Evolutionary conservation across 1,140 invertebrate genomes (phyloP).

Genomic region (Drosophila obscura): DNA sequence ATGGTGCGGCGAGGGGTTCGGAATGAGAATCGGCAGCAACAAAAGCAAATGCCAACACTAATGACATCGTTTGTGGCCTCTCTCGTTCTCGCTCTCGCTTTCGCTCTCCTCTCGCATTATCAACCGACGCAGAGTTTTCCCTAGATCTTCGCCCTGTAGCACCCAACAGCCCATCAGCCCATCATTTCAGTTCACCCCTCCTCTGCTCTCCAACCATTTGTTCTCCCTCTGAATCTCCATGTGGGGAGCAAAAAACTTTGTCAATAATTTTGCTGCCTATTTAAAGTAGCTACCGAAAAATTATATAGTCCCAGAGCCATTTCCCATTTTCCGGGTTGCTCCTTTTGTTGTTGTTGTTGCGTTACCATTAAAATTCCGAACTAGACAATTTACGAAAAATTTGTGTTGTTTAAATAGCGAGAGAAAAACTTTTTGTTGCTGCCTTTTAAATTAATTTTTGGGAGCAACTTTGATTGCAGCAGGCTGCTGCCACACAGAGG

Average conservation of each 20-base stretch:
- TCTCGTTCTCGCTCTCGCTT: constrained; percentile 4
- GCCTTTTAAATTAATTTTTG: constrained; percentile 76
- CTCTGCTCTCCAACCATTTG: background rate
- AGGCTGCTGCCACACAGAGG: background rate
- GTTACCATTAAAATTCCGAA: constrained; percentile 78
- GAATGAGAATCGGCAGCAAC: constrained; percentile 16
- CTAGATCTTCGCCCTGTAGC: no score
- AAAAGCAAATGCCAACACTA: constrained; percentile 66
- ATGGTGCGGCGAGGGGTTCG: background rate
- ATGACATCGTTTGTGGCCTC: constrained; percentile 74
- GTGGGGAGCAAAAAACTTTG: constrained; percentile 67
- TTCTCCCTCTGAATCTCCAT: constrained; percentile 38
- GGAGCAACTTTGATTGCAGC: constrained; percentile 74
- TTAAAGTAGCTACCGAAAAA: constrained; percentile 59
- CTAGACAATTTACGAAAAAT: constrained; percentile 79
- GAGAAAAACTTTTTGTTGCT: constrained; percentile 40
- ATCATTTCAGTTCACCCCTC: background rate
- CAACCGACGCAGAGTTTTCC: no score
- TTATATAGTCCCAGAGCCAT: background rate
- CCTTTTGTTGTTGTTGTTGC: constrained; percentile 19
- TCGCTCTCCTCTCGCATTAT: background rate
- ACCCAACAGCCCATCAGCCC: no score
- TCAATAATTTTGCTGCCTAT: constrained; percentile 78
- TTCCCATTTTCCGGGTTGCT: constrained; percentile 17
- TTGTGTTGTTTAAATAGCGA: constrained; percentile 78